These are phyloP conservation scores for Malurus elegans DNA, from an alignment of 2,113 vertebrate genomes.

Conservation along the genomic window DNA sequence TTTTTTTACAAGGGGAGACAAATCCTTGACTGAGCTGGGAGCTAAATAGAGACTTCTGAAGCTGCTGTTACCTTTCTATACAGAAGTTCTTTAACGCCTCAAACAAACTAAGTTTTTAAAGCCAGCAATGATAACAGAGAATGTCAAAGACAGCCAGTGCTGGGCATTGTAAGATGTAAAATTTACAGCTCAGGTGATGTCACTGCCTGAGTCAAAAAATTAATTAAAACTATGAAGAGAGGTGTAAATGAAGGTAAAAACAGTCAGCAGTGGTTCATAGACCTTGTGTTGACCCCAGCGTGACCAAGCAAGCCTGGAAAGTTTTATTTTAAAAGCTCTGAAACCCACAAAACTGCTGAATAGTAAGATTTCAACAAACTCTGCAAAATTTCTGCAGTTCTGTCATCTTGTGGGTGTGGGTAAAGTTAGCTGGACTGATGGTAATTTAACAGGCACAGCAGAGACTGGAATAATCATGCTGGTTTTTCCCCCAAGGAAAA, in stretches of 20 bases:
- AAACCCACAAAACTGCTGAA: constrained; percentile 41
- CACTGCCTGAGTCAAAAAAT: background rate
- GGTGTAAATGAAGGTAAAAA: background rate
- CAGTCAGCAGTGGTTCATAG: background rate
- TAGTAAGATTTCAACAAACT: constrained; percentile 3
- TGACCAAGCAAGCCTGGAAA: background rate
- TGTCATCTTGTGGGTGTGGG: constrained; percentile 20
- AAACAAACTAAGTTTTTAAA: background rate
- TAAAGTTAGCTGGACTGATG: background rate
- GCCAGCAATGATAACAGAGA: background rate
- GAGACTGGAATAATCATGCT: background rate
- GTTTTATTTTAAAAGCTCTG: background rate
- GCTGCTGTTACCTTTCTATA: background rate
- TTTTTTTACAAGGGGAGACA: background rate
- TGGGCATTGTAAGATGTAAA: background rate
- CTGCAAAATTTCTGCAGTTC: constrained; percentile 40
- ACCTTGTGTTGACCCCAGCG: background rate
- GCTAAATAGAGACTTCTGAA: background rate
- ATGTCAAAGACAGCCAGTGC: background rate
- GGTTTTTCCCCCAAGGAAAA: background rate
- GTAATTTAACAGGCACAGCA: constrained; percentile 7
- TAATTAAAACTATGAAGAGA: background rate
- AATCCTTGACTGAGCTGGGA: background rate
- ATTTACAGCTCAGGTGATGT: background rate
- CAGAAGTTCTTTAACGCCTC: background rate